Evolutionary conservation across 2,888 invertebrate genomes (phyloP), one percentile per base, ranked within the genome.

Genomic region (Galerucella pusilla): DNA sequence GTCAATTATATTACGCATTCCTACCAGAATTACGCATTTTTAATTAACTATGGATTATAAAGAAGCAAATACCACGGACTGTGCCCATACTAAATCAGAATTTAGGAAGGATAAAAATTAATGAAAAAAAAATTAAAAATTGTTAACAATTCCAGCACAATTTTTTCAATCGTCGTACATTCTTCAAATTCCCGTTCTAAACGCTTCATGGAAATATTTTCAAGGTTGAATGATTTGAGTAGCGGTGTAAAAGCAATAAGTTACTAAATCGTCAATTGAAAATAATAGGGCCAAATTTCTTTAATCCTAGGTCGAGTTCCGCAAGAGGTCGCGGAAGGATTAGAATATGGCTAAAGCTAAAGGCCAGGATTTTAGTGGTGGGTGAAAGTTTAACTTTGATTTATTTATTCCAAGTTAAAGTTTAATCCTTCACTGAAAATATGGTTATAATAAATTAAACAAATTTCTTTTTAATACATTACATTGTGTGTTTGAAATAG

Each of bases 11-110:
- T 25, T 20, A 63, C 14, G 42, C 63, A 35, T 63, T 63, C 16
- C 20, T 57, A 57, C n/a, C 60, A 60, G 12, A 6, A 59, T 63
- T 20, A 63, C 42, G 42, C 46, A 65, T 65, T 65, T 65, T 65
- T 65, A 46, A 65, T 65, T 65, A 65, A 65, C 20, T 65, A 20
- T 46, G 11, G 64, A 46, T 65, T 65, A 46, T 42, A 45, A 9
- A 16, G n/a, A 60, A 28, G 60, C 20, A 60, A 60, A 60, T 60
- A 28, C 28, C 60, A 12, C 10, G 57, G 61, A 61, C 12, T 35
- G 10, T 7, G 14, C n/a, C 61, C 14, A 28, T 35, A 61, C 45
- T 16, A 45, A 64, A 63, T 60, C 28, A 28, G 35, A 64, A 64
- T 64, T 64, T 16, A 45, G 28, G 64, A 46, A 45, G 16, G 16